These are phyloP conservation scores for Mergus octosetaceus DNA, from an alignment of 2,797 vertebrate species.

Conservation along the genomic window DNA sequence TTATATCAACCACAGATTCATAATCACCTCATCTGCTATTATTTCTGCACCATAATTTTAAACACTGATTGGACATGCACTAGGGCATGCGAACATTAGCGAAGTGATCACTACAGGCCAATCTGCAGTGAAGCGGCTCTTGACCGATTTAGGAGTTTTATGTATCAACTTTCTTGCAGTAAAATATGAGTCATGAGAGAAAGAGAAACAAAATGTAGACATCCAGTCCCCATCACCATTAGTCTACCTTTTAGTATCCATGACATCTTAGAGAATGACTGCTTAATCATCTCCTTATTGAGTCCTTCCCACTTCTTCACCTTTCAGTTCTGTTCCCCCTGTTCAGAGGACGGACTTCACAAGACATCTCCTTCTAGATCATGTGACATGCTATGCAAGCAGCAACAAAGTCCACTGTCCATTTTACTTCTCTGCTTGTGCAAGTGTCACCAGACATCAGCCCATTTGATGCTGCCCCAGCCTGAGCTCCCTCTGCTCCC, in stretches of 20 bases:
- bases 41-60: not conserved
- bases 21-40: not conserved
- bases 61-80: not conserved
- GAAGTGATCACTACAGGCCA: fast-evolving
- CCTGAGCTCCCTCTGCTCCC: not conserved
- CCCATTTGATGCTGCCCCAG: not conserved
- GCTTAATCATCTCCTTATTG: not conserved
- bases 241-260: not conserved
- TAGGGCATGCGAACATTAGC: not conserved
- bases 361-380: not conserved
- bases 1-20: not conserved
- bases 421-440: not conserved
- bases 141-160: not conserved
- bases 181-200: not conserved
- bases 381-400: not conserved
- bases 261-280: not conserved
- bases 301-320: not conserved
- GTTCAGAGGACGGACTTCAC: not conserved
- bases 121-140: fast-evolving
- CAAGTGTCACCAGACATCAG: not conserved
- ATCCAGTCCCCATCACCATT: not conserved
- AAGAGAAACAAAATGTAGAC: not conserved
- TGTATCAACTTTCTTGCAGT: not conserved
- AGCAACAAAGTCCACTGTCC: not conserved
- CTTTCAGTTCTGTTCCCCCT: not conserved